Conservation (phyloP, 2,888 invertebrate species). For the Dolichopus griseipennis region DNA sequence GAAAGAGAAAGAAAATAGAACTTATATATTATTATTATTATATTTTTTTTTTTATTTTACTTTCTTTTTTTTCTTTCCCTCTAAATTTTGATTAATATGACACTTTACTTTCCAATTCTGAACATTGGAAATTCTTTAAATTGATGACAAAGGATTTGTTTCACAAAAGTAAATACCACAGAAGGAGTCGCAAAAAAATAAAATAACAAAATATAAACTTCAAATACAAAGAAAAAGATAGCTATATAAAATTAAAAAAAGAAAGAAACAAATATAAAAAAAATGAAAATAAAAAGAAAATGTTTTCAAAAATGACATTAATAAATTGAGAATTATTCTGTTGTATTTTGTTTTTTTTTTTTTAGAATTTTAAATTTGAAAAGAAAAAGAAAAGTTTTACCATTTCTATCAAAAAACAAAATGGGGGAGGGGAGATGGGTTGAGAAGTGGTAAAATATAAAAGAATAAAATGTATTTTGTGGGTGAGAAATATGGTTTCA, state of each 20-base stretch:
- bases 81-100: not conserved
- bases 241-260: not conserved
- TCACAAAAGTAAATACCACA: not conserved
- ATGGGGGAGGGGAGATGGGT: not conserved
- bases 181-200: no score
- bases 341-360: not conserved
- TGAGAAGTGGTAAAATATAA: not conserved
- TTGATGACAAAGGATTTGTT: slow-evolving; percentile 3
- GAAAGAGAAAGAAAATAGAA: not conserved
- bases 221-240: not conserved
- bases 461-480: not conserved
- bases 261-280: not conserved
- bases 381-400: not conserved
- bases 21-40: not conserved
- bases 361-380: not conserved
- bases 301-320: slow-evolving; percentile 4
- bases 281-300: not conserved
- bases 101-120: slow-evolving; percentile 6
- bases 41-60: no score
- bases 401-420: no score
- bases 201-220: not conserved
- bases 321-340: slow-evolving; percentile 1
- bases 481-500: slow-evolving; percentile 3
- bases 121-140: slow-evolving; percentile 4
- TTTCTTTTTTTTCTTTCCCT: no score